phyloP scores from a whole-genome alignment of 2,888 invertebrate species.

The Acleris cristana region DNA sequence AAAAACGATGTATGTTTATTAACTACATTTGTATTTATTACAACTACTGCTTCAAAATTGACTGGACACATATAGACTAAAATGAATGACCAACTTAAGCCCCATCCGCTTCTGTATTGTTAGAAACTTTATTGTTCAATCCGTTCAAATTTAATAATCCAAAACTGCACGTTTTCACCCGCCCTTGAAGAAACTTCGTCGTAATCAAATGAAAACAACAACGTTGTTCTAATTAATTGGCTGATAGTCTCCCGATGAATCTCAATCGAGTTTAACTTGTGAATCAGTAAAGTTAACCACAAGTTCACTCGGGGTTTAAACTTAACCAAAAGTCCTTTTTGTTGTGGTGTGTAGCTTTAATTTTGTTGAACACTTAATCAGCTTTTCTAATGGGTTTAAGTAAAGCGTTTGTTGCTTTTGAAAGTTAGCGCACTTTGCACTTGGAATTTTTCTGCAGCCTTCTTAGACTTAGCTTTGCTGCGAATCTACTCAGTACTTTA shows the following conservation, averaged over 20 bases:
- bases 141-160: background rate
- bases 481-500: too few species aligned
- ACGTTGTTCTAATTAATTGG: constrained; percentile 27
- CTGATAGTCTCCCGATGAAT: constrained; percentile 17
- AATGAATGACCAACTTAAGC: too few species aligned
- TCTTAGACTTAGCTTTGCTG: too few species aligned
- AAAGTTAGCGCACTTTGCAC: too few species aligned
- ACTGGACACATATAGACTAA: too few species aligned
- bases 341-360: constrained; percentile 3
- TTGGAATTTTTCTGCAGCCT: too few species aligned
- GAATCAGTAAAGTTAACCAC: constrained; percentile 14
- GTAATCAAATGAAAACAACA: constrained; percentile 13
- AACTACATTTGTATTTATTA: too few species aligned
- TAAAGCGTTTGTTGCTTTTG: background rate
- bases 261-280: constrained; percentile 16
- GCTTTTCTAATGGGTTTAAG: background rate
- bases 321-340: constrained; percentile 8
- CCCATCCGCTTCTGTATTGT: background rate
- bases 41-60: too few species aligned
- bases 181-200: background rate
- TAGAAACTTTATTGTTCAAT: background rate
- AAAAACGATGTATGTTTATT: too few species aligned
- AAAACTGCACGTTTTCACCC: background rate
- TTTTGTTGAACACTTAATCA: background rate
- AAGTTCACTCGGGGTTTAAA: too few species aligned